Evolutionary conservation across 2,888 invertebrate genomes (phyloP).

Genomic region (Saturnia pavonia): DNA sequence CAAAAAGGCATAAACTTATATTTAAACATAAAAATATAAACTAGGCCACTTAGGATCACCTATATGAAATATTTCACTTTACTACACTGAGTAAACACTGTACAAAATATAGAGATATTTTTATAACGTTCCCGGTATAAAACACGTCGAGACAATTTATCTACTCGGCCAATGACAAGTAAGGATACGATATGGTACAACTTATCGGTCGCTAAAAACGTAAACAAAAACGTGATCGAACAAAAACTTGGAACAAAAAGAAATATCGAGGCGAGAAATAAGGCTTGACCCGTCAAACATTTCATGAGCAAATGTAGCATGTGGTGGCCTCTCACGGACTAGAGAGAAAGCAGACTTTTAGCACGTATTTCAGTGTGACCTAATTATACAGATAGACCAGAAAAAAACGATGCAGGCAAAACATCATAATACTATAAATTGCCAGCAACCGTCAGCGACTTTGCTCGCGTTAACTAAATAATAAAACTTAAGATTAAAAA

Average conservation of each 20-base stretch:
- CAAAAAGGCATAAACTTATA: neutral
- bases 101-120: neutral
- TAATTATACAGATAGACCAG: neutral
- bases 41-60: neutral
- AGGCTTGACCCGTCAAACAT: conserved; percentile 73
- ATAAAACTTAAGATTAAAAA: too few species aligned
- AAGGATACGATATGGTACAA: neutral
- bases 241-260: conserved; percentile 2
- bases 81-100: neutral
- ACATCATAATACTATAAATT: neutral
- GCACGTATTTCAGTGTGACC: conserved; percentile 27
- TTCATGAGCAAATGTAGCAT: conserved; percentile 60
- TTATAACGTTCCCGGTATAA: neutral
- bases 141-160: neutral
- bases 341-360: conserved; percentile 60
- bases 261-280: conserved; percentile 49
- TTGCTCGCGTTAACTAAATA: too few species aligned
- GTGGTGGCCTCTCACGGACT: conserved; percentile 46
- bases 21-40: neutral
- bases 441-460: too few species aligned
- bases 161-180: neutral
- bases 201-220: conserved; percentile 6
- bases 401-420: neutral
- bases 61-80: neutral
- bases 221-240: conserved; percentile 10